Conservation (phyloP, 2,797 vertebrate species). For the Paratrypauchen microcephalus region DNA sequence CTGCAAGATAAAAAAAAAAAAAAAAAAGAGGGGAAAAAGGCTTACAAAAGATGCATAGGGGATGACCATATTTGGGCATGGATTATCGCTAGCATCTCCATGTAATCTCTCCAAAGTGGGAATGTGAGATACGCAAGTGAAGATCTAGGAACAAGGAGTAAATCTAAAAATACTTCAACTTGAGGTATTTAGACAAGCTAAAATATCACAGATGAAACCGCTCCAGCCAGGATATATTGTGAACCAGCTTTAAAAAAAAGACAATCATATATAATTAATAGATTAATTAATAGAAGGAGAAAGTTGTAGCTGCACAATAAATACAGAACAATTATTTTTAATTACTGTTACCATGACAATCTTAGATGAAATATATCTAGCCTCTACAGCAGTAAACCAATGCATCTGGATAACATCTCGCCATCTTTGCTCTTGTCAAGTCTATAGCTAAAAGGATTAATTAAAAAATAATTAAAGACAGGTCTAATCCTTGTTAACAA, state of each 20-base stretch:
- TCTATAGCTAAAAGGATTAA: not conserved
- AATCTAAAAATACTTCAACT: slow-evolving; percentile 55
- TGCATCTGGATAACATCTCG: not conserved
- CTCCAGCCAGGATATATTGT: not conserved
- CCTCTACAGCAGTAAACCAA: not conserved
- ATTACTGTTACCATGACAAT: not conserved
- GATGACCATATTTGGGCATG: slow-evolving; percentile 14
- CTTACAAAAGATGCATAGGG: not conserved
- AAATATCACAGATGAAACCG: slow-evolving; percentile 72
- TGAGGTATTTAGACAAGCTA: slow-evolving; percentile 62
- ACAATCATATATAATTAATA: not conserved
- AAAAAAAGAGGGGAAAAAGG: slow-evolving; percentile 12
- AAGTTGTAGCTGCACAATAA: not conserved
- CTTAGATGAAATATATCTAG: not conserved
- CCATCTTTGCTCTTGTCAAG: not conserved
- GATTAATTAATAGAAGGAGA: too few species aligned
- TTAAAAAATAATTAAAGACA: not conserved
- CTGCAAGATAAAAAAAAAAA: slow-evolving; percentile 65
- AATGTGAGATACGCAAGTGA: slow-evolving; percentile 24
- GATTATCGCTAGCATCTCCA: slow-evolving; percentile 15
- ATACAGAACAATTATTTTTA: too few species aligned
- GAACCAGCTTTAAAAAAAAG: slow-evolving; percentile 63
- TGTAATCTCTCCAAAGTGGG: slow-evolving; percentile 14
- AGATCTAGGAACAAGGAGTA: slow-evolving; percentile 22
- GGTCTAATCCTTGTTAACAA: not conserved